Evolutionary conservation across 2,888 invertebrate genomes (phyloP), one percentile per base, ranked within the genome.

Genomic region (Diarsia mendica): DNA sequence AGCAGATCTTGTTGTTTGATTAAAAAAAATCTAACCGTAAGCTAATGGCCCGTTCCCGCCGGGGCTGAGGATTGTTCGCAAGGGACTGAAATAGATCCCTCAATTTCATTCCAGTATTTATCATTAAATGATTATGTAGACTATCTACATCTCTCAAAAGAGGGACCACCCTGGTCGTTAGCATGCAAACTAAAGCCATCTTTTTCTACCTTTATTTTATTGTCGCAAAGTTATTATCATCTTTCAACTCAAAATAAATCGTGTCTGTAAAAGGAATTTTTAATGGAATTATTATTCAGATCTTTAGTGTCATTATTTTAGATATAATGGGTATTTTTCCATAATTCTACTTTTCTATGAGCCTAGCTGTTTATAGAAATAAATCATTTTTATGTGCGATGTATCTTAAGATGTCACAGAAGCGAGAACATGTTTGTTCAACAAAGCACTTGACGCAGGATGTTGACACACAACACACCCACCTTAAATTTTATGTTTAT

Each of bases 391-490:
- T 79, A 72, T 77, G 67, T 83, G 83, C 69, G 77, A 76, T 75
- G 69, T 79, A 67, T 76, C 67, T 82, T 85, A 76, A 78, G 77
- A 78, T 75, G 77, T 71, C 74, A 75, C 79, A 76, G 84, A 86
- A 84, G 84, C 82, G 88, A 81, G 86, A 88, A 89, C 83, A 81
- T 88, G 84, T 86, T 86, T 91, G 87, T 67, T 80, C 79, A 87
- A 82, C 69, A 9, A 78, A 83, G 76, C 87, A 86, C 87, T 91
- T 79, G 67, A 77, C n/a, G n/a, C 77, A 90, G 89, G 72, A 84
- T 91, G 82, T 92, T 93, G 90, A 90, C 91, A 86, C 75, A 75
- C 60, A 77, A 83, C 78, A 84, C 79, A 82, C 69, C 69, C 64
- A 58, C 61, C 28, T 4, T 18, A 18, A 1, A 60, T 60, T 33